phyloP scores from a whole-genome alignment of 2,888 invertebrate genomes.

The Drosophila pseudotalamancana region DNA sequence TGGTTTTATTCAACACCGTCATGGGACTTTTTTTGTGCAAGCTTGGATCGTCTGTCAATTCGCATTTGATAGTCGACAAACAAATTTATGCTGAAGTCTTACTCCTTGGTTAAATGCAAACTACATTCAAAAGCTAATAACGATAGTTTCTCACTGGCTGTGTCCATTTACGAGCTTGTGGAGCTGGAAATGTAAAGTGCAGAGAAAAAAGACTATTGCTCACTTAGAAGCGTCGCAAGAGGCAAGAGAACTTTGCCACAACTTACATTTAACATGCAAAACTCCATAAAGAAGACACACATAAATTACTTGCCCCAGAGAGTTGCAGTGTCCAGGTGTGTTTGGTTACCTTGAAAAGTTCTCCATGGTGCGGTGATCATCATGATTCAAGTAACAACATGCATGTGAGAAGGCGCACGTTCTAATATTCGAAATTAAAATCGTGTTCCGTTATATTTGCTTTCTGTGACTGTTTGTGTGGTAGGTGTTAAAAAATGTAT shows the following conservation, averaged over 20 bases:
- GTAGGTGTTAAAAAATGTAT: slow-evolving; percentile 51
- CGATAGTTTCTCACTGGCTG: not conserved
- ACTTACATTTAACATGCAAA: slow-evolving; percentile 41
- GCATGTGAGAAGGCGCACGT: slow-evolving; percentile 3
- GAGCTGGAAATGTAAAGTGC: slow-evolving; percentile 12
- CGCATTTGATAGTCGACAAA: not conserved
- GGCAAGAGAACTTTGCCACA: slow-evolving; percentile 29
- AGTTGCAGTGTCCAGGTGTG: slow-evolving; percentile 23
- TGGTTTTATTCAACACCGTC: not conserved
- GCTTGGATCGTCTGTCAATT: slow-evolving; percentile 1
- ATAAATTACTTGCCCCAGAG: slow-evolving; percentile 30
- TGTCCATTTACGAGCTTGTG: slow-evolving; percentile 8
- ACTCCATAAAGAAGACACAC: slow-evolving; percentile 27
- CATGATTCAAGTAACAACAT: not conserved
- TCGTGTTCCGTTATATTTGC: slow-evolving; percentile 36
- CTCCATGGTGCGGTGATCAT: not conserved
- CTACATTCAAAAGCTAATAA: slow-evolving; percentile 19
- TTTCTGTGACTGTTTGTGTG: slow-evolving; percentile 19
- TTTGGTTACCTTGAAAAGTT: slow-evolving; percentile 29
- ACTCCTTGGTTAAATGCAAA: not conserved
- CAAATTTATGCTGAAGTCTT: not conserved
- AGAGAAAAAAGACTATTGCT: slow-evolving; percentile 20
- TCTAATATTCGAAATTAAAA: slow-evolving; percentile 57
- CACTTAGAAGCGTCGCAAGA: slow-evolving; percentile 27
- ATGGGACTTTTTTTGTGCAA: not conserved